Evolutionary conservation across 2,113 vertebrate genomes (phyloP).

Genomic region (Edolisoma coerulescens): DNA sequence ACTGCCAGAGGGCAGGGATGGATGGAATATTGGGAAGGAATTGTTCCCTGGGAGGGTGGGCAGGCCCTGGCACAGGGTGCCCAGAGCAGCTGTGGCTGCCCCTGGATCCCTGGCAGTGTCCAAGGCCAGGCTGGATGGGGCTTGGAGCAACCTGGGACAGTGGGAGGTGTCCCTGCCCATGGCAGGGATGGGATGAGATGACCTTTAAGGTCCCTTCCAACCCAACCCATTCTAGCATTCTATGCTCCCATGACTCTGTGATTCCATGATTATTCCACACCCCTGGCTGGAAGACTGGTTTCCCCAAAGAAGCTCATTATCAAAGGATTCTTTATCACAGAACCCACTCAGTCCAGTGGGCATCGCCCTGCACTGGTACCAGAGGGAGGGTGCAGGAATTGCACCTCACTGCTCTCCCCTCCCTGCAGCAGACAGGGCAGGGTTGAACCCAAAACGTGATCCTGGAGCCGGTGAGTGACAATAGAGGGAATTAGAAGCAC

Average conservation of each 20-base stretch:
- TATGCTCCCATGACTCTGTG: neutral
- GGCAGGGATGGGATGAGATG: neutral
- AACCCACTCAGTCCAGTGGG: accelerated
- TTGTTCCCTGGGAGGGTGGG: neutral
- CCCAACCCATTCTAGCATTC: neutral
- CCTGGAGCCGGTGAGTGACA: neutral
- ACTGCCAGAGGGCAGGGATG: neutral
- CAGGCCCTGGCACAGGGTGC: neutral
- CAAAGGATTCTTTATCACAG: neutral
- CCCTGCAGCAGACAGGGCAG: neutral
- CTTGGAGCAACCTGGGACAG: neutral
- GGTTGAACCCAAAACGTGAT: neutral
- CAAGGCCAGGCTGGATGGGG: neutral
- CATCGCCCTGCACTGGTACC: neutral
- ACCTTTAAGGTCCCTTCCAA: neutral
- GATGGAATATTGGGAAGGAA: neutral
- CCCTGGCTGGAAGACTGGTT: neutral
- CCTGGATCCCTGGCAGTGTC: neutral
- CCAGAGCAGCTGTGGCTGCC: neutral
- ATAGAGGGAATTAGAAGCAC: conserved; percentile 25
- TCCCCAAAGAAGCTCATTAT: neutral
- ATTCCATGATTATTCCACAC: neutral
- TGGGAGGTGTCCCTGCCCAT: neutral
- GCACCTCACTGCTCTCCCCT: neutral
- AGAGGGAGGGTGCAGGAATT: neutral